Conservation (phyloP, 2,113 vertebrate genomes). For the Amazona guildingii region DNA sequence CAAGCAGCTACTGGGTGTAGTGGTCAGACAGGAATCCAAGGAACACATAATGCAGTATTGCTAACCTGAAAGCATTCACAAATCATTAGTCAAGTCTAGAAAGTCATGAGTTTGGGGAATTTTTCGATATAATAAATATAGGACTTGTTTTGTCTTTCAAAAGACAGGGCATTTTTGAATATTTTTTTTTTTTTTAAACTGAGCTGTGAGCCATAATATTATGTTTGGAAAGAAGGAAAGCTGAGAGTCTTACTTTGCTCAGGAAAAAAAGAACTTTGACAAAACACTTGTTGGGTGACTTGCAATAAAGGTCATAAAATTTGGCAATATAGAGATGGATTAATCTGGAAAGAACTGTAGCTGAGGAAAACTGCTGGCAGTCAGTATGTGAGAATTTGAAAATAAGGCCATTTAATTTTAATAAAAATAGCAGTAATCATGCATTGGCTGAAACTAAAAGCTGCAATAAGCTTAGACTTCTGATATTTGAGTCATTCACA, state of each 20-base stretch:
- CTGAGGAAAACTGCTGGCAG: slow-evolving; percentile 4
- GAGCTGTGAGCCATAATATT: slow-evolving; percentile 1
- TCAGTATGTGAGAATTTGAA: slow-evolving; percentile 8
- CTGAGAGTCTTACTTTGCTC: neutral
- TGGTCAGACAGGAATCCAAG: slow-evolving; percentile 9
- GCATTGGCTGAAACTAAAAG: neutral
- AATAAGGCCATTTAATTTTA: neutral
- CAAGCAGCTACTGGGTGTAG: neutral
- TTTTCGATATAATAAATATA: slow-evolving; percentile 43
- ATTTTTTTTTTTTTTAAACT: neutral
- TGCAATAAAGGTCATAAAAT: slow-evolving; percentile 23
- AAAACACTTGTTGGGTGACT: slow-evolving; percentile 22
- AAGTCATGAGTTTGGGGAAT: slow-evolving; percentile 13
- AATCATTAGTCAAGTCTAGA: slow-evolving; percentile 27
- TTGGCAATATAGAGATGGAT: neutral
- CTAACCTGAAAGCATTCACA: slow-evolving; percentile 13
- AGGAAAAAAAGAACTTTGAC: neutral
- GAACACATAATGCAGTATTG: neutral
- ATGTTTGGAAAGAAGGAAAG: slow-evolving; percentile 41
- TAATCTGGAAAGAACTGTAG: slow-evolving; percentile 9
- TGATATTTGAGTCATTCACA: neutral
- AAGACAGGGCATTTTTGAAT: neutral
- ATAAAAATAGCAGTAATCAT: neutral
- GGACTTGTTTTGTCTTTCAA: slow-evolving; percentile 17
- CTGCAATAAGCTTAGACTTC: neutral